Conservation (phyloP, 2,888 invertebrate species). For the Athalia rosae region DNA sequence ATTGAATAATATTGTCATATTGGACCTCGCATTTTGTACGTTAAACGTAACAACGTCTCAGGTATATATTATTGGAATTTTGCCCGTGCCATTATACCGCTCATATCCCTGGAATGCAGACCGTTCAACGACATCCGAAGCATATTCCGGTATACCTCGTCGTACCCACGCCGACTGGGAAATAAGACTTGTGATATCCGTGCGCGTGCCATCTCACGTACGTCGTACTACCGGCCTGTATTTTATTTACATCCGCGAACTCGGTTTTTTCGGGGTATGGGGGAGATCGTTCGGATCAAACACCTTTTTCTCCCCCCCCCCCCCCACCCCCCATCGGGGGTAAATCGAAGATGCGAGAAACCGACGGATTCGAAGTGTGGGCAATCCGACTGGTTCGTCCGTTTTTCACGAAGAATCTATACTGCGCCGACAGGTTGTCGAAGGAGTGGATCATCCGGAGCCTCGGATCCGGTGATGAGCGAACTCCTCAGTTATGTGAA, state of each 20-base stretch:
- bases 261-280: too few relatives aligned
- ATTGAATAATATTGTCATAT: constrained; percentile 68
- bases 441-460: not conserved
- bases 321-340: too few relatives aligned
- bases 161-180: not conserved
- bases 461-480: not conserved
- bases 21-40: constrained; percentile 63
- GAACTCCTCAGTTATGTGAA: not conserved
- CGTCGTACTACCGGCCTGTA: not conserved
- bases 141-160: constrained; percentile 27
- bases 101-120: constrained; percentile 60
- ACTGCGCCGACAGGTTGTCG: too few relatives aligned
- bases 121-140: constrained; percentile 57
- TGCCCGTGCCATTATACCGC: constrained; percentile 52
- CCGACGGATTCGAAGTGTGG: too few relatives aligned
- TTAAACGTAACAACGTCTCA: constrained; percentile 47
- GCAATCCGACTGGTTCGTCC: too few relatives aligned
- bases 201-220: not conserved
- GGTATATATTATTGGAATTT: constrained; percentile 64
- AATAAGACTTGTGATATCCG: constrained; percentile 1
- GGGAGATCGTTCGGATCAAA: too few relatives aligned
- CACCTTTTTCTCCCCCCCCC: too few relatives aligned
- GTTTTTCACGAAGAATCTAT: too few relatives aligned
- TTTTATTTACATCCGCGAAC: not conserved
- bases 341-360: too few relatives aligned